Base-by-base conservation (phyloP, 2,113 vertebrate genomes). In the Cyprinus carpio region DNA sequence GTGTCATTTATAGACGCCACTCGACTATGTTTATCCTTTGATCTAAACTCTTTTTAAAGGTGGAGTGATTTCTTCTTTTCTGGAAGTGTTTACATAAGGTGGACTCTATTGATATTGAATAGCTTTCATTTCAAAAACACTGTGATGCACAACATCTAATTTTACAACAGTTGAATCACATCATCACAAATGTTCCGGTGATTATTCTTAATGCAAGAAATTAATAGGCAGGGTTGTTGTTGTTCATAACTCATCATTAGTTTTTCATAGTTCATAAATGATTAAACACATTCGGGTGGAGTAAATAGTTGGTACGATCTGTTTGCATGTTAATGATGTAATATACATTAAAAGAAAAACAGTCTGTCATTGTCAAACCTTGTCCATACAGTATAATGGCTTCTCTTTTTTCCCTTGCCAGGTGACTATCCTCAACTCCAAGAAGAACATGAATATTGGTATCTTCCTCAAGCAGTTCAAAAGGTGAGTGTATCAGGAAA, bases 381-480 rank as follows among this genome's bases (percentile, higher is more conserved):
- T 51, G 13, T 75, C 6, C 20, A 27, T 46, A 27, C 46, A 49
- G 27, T 9, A 51, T 75, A 49, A 27, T 18, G 43, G 0, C 6
- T 49, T n/a, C n/a, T n/a, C n/a, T 18, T 18, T 18, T 18, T 90
- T 10, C 83, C 37, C 64, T 37, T 62, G 6, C n/a, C 87, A 96
- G 96, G 90, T 95, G 72, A 91, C 93, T 56, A 91, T 96, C 84
- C 91, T 96, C 51, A 91, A 86, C 78, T 88, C 95, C 71, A 96
- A 96, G 92, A 94, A 93, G 72, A 95, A 92, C 87, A 95, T 96
- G 92, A 96, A 96, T 88, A 89, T 96, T 37, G 93, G 94, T 51
- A 96, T 96, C 87, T 96, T 96, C 90, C 93, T 96, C 6, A 96
- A 96, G 89, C 95, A 96, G 87, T 94, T 96, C 80, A 96, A 92